Evolutionary conservation across 2,888 invertebrate genomes (phyloP), one percentile per base, ranked within the genome.

Genomic region (Blastobasis lacticolella): DNA sequence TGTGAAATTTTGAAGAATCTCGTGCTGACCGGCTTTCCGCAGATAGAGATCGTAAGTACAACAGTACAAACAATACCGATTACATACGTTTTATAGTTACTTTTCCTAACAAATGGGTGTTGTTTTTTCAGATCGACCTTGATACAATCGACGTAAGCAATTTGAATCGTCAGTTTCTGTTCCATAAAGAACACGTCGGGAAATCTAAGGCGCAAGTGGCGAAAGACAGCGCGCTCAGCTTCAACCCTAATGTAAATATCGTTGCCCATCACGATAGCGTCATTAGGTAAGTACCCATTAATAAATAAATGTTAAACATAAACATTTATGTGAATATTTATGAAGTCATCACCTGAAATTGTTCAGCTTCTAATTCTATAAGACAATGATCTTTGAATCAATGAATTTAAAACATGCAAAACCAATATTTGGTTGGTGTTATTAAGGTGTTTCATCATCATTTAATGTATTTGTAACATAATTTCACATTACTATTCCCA

Each of bases 141-240:
- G 99, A 99, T 78, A 99, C 99, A 0, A 99, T 99, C 76, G 99
- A 99, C 88, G 95, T 99, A 53, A 98, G 98, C 88, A 99, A 99
- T 78, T 88, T 99, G 60, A 99, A 99, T 82, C 92, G 99, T 43
- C 99, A 99, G 80, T 99, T 99, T 81, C 86, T 99, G n/a, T 99
- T 99, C 73, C 95, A 97, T 73, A 96, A 97, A 70, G 95, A 97
- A 73, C 99, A 99, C 90, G 98, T 99, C 56, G 98, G 98, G 3
- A 97, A 97, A 78, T 95, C 99, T 0, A 99, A 99, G 86, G 96
- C 98, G 0, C 89, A 93, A 63, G 96, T 98, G 37, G 98, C 98
- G 0, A 92, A 92, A 60, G 95, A 97, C 77, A 97, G 95, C 67
- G 97, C 97, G 3, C 83, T 96, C 23, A 90, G 90, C 63, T 97